These are phyloP conservation scores for Drosophila kanapiae DNA, from an alignment of 1,140 invertebrate genomes.

Conservation along the genomic window DNA sequence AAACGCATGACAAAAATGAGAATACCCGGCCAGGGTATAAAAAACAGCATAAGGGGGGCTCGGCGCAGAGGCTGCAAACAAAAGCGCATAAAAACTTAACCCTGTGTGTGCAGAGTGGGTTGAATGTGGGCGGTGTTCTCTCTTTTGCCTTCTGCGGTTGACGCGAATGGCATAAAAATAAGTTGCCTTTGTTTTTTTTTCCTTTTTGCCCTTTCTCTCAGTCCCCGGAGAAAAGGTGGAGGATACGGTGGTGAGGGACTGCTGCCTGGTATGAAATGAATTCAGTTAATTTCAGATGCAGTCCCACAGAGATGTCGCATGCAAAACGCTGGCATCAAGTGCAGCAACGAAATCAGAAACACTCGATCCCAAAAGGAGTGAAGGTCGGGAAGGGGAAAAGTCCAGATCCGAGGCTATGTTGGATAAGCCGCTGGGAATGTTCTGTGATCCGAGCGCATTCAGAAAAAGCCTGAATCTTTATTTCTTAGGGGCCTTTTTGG, in stretches of 20 bases:
- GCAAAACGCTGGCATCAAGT: slow-evolving; percentile 61
- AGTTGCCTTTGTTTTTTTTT: slow-evolving; percentile 71
- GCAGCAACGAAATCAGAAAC: slow-evolving; percentile 57
- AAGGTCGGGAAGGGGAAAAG: background rate
- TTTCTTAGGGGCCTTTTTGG: background rate
- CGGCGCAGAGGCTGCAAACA: slow-evolving; percentile 62
- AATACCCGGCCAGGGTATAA: background rate
- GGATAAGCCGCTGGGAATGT: background rate
- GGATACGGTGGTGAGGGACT: slow-evolving; percentile 1
- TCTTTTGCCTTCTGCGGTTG: slow-evolving; percentile 60
- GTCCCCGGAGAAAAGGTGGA: slow-evolving; percentile 9
- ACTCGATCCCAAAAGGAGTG: slow-evolving; percentile 20
- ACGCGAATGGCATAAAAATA: slow-evolving; percentile 79
- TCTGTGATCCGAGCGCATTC: no score
- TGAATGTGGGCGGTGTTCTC: slow-evolving; percentile 5
- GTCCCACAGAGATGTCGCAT: slow-evolving; percentile 40
- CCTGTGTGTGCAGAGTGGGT: slow-evolving; percentile 47
- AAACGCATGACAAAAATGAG: background rate
- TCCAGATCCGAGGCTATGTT: background rate
- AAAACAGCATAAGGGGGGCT: slow-evolving; percentile 21
- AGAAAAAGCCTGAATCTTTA: background rate
- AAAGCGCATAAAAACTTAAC: slow-evolving; percentile 79
- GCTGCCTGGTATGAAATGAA: slow-evolving; percentile 73
- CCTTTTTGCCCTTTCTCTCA: background rate
- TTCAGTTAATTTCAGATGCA: slow-evolving; percentile 80